Evolutionary conservation across 2,797 vertebrate species (phyloP), one percentile per base, ranked within the genome.

Genomic region (Pristis pectinata): DNA sequence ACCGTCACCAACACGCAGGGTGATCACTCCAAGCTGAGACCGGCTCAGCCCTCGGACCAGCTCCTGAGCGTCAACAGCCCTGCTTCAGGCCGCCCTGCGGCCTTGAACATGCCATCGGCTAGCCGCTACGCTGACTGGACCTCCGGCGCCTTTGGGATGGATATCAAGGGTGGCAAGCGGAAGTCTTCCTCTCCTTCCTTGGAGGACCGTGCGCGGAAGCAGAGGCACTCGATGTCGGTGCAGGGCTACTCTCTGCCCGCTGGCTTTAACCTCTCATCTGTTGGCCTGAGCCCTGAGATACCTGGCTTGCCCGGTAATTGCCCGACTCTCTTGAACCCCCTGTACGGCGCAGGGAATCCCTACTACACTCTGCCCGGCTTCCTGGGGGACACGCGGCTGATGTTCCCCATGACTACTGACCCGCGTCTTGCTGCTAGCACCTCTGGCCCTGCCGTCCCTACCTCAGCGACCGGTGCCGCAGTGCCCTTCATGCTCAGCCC

Each of bases 401-500:
- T 99, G 97, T 98, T 99, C 96, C 98, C 99, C 95, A 97, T 98
- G 95, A 97, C 98, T 96, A 97, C 98, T 95, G 98, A 99, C 97
- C 97, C 98, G 87, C 97, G 98, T 96, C 97, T 98, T 95, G 96
- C 97, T 95, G 96, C 97, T 97, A 95, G 98, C 97, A 98, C 98
- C 87, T 96, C 98, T 96, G 97, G 97, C 95, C 97, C 98, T 95
- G 98, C 97, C 96, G 97, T 98, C 94, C 97, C 98, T 96, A 98
- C 98, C 70, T 98, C 98, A 95, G 97, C 97, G 94, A 98, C 98
- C 94, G 97, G 97, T 96, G 98, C 98, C 93, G 96, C 98, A 96
- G 97, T 98, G 95, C 97, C 98, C 1, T 99, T 98, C 97, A 96
- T 99, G 97, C 98, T 99, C 96, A 99, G 98, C 96, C 98, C 98